Percentiles rank a stretch among this genome's conserved stretches.
Conservation (phyloP, 2,888 invertebrate genomes). For the Melanostoma mellinum region DNA sequence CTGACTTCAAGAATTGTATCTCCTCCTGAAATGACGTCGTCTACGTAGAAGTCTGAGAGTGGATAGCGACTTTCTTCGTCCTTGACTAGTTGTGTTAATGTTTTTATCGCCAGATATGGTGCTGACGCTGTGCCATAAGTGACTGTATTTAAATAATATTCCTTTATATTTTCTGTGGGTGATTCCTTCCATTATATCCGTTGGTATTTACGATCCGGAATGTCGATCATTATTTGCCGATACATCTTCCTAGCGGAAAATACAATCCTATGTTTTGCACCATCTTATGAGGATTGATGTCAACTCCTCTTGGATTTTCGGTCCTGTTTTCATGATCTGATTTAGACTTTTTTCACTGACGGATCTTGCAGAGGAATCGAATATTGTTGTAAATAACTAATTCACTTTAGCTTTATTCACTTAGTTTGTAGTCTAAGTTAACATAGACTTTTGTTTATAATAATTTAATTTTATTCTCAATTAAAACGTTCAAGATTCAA, state of each 20-base stretch:
- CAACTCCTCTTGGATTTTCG: constrained; percentile 11
- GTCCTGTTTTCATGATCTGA: constrained; percentile 6
- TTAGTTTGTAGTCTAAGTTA: too few species aligned
- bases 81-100: background rate
- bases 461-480: too few species aligned
- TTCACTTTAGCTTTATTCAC: too few species aligned
- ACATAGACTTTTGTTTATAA: too few species aligned
- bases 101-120: background rate
- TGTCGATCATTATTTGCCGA: too few species aligned
- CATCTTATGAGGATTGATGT: background rate
- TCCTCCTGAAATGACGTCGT: constrained; percentile 5
- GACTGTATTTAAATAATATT: constrained; percentile 1
- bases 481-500: too few species aligned
- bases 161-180: background rate
- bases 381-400: too few species aligned
- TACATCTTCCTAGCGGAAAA: too few species aligned
- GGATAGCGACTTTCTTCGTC: too few species aligned
- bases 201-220: constrained; percentile 7
- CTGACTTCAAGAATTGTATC: constrained; percentile 4
- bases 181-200: background rate
- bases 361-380: background rate
- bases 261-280: too few species aligned
- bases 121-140: background rate
- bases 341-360: background rate
- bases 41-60: constrained; percentile 3